Conservation (phyloP, 2,797 vertebrate genomes). For the Botia almorhae region DNA sequence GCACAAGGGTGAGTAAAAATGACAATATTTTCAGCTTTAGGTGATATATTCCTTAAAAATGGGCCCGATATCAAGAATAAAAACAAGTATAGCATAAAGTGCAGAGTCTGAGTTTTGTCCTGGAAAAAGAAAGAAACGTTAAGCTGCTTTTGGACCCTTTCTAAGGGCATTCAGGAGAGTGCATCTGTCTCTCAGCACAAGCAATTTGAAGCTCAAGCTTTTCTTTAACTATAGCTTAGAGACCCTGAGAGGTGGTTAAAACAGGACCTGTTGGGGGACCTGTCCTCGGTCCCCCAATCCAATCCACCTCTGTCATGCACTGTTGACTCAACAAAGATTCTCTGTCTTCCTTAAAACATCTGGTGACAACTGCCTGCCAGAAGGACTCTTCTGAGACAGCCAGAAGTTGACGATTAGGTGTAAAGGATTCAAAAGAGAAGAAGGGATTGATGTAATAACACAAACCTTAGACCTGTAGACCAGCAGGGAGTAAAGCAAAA, state of each 20-base stretch:
- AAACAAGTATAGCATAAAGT: conserved; percentile 7
- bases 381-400: conserved; percentile 39
- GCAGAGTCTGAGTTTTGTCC: conserved; percentile 15
- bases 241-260: conserved; percentile 50
- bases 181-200: conserved; percentile 49
- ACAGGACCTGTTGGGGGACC: conserved; percentile 50
- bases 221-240: conserved; percentile 53
- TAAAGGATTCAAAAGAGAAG: conserved; percentile 51
- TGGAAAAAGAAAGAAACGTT: conserved; percentile 10
- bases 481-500: conserved; percentile 42
- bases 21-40: background rate
- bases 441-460: conserved; percentile 38
- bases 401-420: conserved; percentile 47
- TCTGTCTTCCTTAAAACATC: conserved; percentile 56
- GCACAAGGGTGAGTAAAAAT: background rate
- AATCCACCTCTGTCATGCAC: conserved; percentile 42
- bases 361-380: conserved; percentile 54
- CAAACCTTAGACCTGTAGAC: conserved; percentile 13
- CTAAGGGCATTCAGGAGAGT: conserved; percentile 47
- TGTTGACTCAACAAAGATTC: conserved; percentile 48
- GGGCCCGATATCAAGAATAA: background rate
- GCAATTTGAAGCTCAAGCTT: conserved; percentile 56
- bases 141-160: conserved; percentile 50
- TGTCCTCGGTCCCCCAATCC: conserved; percentile 48
- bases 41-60: background rate